Base-by-base conservation (phyloP, 2,797 vertebrate species). In the Kryptopterus vitreolus region DNA sequence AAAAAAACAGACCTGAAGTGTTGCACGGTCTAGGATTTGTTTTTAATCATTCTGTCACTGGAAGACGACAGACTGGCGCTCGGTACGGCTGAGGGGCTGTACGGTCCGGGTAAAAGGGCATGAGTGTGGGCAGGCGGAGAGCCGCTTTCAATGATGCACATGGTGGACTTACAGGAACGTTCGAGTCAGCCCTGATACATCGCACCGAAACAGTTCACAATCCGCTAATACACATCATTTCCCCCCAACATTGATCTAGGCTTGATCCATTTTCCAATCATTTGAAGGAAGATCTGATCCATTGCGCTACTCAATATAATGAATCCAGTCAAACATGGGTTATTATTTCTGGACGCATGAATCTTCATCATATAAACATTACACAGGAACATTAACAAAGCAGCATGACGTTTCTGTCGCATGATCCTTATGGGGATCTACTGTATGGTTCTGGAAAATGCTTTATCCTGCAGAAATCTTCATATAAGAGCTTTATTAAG, bases 1-100 rank as follows among this genome's bases (percentile, higher is more conserved):
- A 71, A 52, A 10, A 71, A 35, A 58, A 7, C 16, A 74, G 33
- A 74, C 22, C 53, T 43, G 7, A 58, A 58, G 33, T 43, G 55
- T 74, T 57, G 12, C 33, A 43, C 13, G 18, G 33, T 43, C 33
- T 5, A 69, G 33, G 52, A 7, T 31, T 48, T 87, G 82, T 86
- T 78, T 87, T 84, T 87, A 84, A 89, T 90, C 75, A 80, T 59
- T 46, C 77, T 53, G 65, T 73, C 77, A 65, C 76, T 35, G 71
- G 81, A 53, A 35, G 29, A 58, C 43, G 78, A 63, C 86, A 82
- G 84, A 86, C 80, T 82, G 81, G 79, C 68, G 68, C 78, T 75
- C 76, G 76, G 86, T 12, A 18, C 48, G 52, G 72, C 33, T 87
- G 87, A 26, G 26, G 82, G 3, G 24, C 2, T 31, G 77, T 75